Conservation (phyloP, 2,888 invertebrate genomes). For the Drosophila longiperda region DNA sequence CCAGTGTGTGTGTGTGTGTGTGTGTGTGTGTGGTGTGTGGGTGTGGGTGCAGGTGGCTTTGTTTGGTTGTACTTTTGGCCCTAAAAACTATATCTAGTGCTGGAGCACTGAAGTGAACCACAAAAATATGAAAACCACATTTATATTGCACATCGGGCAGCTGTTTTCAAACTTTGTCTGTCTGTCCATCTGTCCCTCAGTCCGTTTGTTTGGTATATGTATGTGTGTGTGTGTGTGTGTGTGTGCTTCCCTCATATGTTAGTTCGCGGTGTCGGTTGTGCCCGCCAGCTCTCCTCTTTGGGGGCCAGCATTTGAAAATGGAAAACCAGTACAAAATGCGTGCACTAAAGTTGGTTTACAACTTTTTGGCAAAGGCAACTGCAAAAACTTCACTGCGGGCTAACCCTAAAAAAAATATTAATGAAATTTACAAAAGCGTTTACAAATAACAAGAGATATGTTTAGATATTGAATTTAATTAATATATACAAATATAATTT, state of each 20-base stretch:
- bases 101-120: conserved; percentile 69
- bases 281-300: conserved; percentile 54
- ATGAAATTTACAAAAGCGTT: conserved; percentile 20
- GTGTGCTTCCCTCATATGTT: conserved; percentile 58
- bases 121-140: conserved; percentile 82
- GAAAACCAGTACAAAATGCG: conserved; percentile 47
- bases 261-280: conserved; percentile 64
- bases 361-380: conserved; percentile 33
- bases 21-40: neutral
- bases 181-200: conserved; percentile 21
- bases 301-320: conserved; percentile 48
- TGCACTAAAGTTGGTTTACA: conserved; percentile 58
- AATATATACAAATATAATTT: neutral
- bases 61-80: conserved; percentile 32
- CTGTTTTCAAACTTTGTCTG: conserved; percentile 74
- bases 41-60: conserved; percentile 16
- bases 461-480: neutral
- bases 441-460: conserved; percentile 1
- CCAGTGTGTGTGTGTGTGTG: neutral
- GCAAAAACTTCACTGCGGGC: conserved; percentile 36
- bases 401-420: conserved; percentile 17
- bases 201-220: conserved; percentile 18
- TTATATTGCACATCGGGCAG: conserved; percentile 77
- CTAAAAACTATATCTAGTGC: conserved; percentile 43
- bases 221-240: conserved; percentile 13